Percentiles rank a stretch among this genome's conserved stretches.
phyloP scores from a whole-genome alignment of 2,113 vertebrate genomes.

The Pipa parva region DNA sequence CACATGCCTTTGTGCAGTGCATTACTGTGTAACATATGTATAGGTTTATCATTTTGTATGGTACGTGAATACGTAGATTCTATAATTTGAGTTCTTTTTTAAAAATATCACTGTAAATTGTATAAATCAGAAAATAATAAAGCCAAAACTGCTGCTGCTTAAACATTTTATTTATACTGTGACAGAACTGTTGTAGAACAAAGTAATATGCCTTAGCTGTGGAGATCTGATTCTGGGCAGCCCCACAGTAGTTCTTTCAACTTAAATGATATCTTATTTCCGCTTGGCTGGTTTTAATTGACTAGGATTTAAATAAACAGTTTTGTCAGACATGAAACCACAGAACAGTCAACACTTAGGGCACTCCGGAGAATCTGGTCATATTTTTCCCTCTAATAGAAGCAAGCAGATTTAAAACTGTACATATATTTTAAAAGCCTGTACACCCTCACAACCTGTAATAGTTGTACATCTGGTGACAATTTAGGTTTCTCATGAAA shows the following conservation, averaged over 20 bases:
- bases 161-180: too few species aligned
- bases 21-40: too few species aligned
- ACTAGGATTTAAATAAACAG: neutral
- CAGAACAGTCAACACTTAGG: neutral
- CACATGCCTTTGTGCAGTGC: too few species aligned
- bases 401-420: neutral
- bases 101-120: neutral
- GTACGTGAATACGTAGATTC: too few species aligned
- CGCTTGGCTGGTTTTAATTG: neutral
- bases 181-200: too few species aligned
- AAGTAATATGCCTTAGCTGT: neutral
- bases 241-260: neutral
- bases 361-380: neutral
- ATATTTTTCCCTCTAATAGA: neutral
- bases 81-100: neutral
- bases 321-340: neutral
- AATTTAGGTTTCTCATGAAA: conserved; percentile 48
- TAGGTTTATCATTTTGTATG: too few species aligned
- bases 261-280: neutral
- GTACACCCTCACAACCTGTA: neutral
- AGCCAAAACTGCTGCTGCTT: too few species aligned
- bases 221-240: neutral
- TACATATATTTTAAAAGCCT: neutral
- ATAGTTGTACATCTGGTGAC: conserved; percentile 46
- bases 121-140: too few species aligned